phyloP scores from a whole-genome alignment of 2,113 vertebrate species.

The Nothoprocta pentlandii region DNA sequence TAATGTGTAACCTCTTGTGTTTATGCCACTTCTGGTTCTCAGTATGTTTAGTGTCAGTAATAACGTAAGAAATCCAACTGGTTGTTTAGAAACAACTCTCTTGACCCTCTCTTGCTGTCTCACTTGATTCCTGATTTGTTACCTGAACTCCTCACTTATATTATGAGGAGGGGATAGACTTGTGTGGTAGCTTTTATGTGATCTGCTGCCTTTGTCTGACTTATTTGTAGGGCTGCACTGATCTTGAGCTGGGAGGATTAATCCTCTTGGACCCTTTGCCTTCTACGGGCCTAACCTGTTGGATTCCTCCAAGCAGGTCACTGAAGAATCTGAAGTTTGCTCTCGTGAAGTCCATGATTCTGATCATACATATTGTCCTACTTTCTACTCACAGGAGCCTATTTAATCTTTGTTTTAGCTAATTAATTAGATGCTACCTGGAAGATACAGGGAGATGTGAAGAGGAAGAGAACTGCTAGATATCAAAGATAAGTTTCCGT shows the following conservation, averaged over 20 bases:
- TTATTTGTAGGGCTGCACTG: no score
- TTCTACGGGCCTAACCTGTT: no score
- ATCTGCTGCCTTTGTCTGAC: neutral
- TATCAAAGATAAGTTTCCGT: neutral
- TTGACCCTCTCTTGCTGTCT: neutral
- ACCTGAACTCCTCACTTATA: neutral
- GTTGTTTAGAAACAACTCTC: neutral
- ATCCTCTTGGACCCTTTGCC: no score
- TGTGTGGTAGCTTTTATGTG: neutral
- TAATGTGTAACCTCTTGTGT: neutral
- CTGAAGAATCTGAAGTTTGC: no score
- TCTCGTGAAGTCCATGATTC: no score
- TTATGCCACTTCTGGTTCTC: neutral
- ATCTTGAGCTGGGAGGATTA: no score
- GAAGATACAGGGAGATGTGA: neutral
- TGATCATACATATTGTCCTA: no score
- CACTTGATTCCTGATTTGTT: constrained; percentile 7
- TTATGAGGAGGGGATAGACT: neutral
- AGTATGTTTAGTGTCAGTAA: neutral
- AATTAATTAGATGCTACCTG: neutral
- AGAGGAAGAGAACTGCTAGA: neutral
- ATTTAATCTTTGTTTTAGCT: neutral
- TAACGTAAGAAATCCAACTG: neutral
- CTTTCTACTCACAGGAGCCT: neutral
- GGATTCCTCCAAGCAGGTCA: no score